Evolutionary conservation across 2,888 invertebrate species (phyloP).

Genomic region (Heliconius ismenius): DNA sequence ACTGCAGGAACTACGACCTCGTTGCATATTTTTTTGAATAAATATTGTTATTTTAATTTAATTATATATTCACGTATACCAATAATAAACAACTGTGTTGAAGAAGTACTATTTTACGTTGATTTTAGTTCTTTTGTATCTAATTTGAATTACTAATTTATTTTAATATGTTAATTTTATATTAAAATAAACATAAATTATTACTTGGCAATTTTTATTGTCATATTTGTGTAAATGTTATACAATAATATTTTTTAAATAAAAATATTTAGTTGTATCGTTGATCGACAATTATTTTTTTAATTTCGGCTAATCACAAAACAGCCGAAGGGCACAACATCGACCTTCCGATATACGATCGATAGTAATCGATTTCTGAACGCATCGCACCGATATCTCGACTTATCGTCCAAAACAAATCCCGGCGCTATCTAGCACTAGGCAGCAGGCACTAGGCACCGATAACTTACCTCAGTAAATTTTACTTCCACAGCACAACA

Average conservation of each 20-base stretch:
- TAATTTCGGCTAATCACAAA: constrained; percentile 11
- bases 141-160: too few relatives aligned
- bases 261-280: neutral
- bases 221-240: neutral
- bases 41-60: neutral
- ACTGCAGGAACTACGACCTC: constrained; percentile 26
- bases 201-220: too few relatives aligned
- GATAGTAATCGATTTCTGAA: constrained; percentile 38
- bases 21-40: constrained; percentile 30
- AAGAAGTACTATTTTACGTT: neutral
- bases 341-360: constrained; percentile 36
- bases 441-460: constrained; percentile 58
- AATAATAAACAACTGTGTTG: neutral
- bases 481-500: constrained; percentile 51
- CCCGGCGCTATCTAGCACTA: constrained; percentile 62
- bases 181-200: neutral
- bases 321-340: constrained; percentile 21
- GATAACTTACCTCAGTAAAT: constrained; percentile 64
- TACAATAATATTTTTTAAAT: neutral
- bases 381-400: constrained; percentile 35
- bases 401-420: constrained; percentile 65
- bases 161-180: neutral
- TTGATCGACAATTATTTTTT: neutral
- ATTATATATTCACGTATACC: too few relatives aligned
- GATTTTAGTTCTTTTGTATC: too few relatives aligned